A percentile compares a stretch with the other conserved stretches of the same genome.
phyloP scores from a whole-genome alignment of 2,113 vertebrate genomes.

The Poicephalus meyeri region DNA sequence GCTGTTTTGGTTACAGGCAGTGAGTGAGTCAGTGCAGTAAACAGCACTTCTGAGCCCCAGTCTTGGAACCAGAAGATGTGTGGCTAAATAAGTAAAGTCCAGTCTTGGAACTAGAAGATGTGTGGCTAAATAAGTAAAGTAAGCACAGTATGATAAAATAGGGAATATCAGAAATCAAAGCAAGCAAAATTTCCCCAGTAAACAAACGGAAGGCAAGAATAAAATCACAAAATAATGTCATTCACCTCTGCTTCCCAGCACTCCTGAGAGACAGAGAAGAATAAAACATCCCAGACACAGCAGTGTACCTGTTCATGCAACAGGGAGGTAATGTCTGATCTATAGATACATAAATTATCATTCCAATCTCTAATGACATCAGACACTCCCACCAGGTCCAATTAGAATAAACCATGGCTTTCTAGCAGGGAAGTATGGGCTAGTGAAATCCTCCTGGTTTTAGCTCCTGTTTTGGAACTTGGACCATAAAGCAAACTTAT shows the following conservation, averaged over 20 bases:
- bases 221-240: neutral
- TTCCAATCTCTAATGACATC: neutral
- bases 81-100: neutral
- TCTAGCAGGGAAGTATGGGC: neutral
- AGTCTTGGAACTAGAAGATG: neutral
- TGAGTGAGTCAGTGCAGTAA: neutral
- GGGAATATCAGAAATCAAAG: neutral
- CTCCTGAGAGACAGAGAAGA: neutral
- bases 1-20: neutral
- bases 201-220: neutral
- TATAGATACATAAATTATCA: neutral
- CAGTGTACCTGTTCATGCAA: neutral
- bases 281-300: neutral
- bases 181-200: neutral
- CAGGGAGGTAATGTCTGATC: neutral
- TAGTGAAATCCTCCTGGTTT: neutral
- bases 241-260: neutral
- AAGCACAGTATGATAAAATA: neutral
- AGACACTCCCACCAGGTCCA: neutral
- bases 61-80: neutral
- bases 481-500: neutral
- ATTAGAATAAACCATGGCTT: neutral
- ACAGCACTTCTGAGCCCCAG: neutral
- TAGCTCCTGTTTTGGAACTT: neutral
- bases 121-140: neutral